Conservation (phyloP, 1,140 invertebrate species). For the Drosophila pruinosa region DNA sequence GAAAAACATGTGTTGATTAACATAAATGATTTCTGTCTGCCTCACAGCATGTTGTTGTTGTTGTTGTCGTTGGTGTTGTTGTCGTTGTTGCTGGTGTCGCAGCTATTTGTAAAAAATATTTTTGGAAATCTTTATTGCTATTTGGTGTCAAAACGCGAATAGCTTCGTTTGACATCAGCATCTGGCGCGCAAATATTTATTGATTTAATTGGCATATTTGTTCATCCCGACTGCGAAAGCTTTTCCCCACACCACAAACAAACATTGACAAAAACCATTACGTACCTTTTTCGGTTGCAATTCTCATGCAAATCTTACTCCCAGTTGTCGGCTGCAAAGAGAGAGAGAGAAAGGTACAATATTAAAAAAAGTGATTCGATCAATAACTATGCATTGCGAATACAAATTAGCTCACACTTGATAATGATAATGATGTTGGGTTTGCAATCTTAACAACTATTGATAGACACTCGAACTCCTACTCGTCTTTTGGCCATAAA, state of each 20-base stretch:
- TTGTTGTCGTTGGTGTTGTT: slow-evolving; percentile 8
- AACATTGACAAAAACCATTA: slow-evolving; percentile 11
- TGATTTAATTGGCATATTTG: slow-evolving; percentile 70
- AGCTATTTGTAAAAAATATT: slow-evolving; percentile 55
- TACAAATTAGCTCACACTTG: not conserved
- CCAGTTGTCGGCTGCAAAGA: slow-evolving; percentile 50
- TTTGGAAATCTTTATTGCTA: slow-evolving; percentile 62
- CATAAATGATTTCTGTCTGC: slow-evolving; percentile 74
- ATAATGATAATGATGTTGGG: not conserved
- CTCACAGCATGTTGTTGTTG: slow-evolving; percentile 35
- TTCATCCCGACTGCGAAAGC: slow-evolving; percentile 1
- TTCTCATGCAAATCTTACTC: slow-evolving; percentile 60
- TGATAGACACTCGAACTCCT: not conserved
- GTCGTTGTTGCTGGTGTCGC: slow-evolving; percentile 32
- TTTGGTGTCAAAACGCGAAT: slow-evolving; percentile 66
- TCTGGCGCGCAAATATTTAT: slow-evolving; percentile 69
- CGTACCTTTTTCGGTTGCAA: slow-evolving; percentile 68
- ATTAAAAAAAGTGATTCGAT: not conserved
- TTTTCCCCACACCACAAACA: not conserved
- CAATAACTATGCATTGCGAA: not conserved
- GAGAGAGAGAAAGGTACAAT: slow-evolving; percentile 50
- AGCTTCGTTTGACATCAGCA: slow-evolving; percentile 42
- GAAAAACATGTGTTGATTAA: slow-evolving; percentile 78
- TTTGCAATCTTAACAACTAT: not conserved
- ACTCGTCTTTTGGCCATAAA: not conserved